Evolutionary conservation across 2,797 vertebrate genomes (phyloP).

Genomic region (Rhadinocentrus ornatus): DNA sequence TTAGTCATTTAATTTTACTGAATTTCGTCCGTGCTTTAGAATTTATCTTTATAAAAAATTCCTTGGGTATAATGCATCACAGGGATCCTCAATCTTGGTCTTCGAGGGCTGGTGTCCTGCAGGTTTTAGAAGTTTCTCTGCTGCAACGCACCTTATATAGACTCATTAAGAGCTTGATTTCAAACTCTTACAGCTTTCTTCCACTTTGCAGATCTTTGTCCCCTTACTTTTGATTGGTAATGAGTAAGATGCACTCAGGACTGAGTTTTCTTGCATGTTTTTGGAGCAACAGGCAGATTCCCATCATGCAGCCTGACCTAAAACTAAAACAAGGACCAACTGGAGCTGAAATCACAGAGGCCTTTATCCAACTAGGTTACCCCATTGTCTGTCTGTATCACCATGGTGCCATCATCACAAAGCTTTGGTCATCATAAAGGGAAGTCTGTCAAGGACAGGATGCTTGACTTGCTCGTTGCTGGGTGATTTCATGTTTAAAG

Average conservation of each 20-base stretch:
- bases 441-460: background rate
- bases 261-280: background rate
- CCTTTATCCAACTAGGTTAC: constrained; percentile 39
- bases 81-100: background rate
- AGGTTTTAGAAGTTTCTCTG: too few species aligned
- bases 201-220: constrained; percentile 18
- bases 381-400: constrained; percentile 31
- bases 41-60: background rate
- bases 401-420: constrained; percentile 18
- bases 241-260: background rate
- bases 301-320: constrained; percentile 41
- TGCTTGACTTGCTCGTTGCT: background rate
- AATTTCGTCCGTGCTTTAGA: background rate
- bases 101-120: too few species aligned
- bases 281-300: constrained; percentile 18
- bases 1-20: background rate
- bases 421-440: constrained; percentile 9
- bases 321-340: constrained; percentile 47
- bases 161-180: too few species aligned
- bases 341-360: constrained; percentile 59
- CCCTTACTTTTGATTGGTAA: constrained; percentile 5
- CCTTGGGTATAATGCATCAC: background rate
- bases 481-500: background rate
- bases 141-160: too few species aligned
- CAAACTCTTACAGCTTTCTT: background rate